Evolutionary conservation across 37 sponge, comb jelly and placozoan genomes (phyloP).

Genomic region (Corticium candelabrum): DNA sequence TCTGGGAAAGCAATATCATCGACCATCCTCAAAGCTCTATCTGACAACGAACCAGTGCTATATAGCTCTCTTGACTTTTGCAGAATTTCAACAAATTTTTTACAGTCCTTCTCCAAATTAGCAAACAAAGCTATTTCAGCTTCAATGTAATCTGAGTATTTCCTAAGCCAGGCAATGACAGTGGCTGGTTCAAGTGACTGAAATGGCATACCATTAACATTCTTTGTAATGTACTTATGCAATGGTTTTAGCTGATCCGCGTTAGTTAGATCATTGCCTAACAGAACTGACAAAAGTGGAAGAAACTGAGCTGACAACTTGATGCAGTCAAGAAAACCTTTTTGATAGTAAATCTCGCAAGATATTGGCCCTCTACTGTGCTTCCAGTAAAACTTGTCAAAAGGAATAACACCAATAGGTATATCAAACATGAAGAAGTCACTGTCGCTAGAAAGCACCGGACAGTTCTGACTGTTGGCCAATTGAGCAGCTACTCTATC

Average conservation of each 20-base stretch:
- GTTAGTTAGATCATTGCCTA: background rate
- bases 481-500: slow-evolving; percentile 33
- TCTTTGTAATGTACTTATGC: no score
- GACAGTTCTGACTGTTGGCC: slow-evolving; percentile 44
- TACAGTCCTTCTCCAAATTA: background rate
- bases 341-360: background rate
- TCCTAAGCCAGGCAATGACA: background rate
- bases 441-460: slow-evolving; percentile 54
- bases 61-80: background rate
- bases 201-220: no score
- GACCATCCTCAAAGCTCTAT: background rate
- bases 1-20: background rate
- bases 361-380: background rate
- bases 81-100: background rate
- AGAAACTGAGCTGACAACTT: background rate
- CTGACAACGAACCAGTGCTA: background rate
- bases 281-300: background rate
- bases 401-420: slow-evolving; percentile 43
- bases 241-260: background rate
- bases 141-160: background rate
- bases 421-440: slow-evolving; percentile 68
- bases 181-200: background rate
- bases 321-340: background rate
- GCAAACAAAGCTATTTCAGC: background rate
- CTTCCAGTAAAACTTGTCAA: background rate